Evolutionary conservation across 1,140 invertebrate species (phyloP), one percentile per base, ranked within the genome.

Genomic region (Aphidius ervi): DNA sequence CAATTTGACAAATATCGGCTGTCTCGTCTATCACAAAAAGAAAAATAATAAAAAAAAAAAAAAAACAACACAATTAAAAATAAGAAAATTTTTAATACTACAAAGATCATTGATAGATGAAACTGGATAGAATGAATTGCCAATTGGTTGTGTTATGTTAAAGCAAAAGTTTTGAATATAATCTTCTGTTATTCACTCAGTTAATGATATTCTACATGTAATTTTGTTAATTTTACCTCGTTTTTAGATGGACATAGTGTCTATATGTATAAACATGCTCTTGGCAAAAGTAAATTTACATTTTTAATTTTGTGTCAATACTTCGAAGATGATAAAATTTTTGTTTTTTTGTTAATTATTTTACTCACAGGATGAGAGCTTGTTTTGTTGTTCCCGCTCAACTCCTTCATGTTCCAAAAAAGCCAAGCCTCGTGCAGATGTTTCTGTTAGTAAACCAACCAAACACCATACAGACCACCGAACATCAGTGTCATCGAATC

Each of bases 1-100:
- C 55, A 98, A 81, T 72, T 94, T 90, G 50, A 97, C 91, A 82
- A 98, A 98, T 74, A 98, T 93, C 53, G 94, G 91, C 81, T 98
- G 95, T 45, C 94, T 87, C 20, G 94, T 94, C 91, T 96, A 81
- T 56, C 58, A 58, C 63, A 58, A 31, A 20, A 58, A 9, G n/a
- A 41, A n/a, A 58, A 42, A 39, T 55, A 23, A 50, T 31, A 16
- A 20, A 54, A 10, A 54, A 54, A 20, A 16, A 20, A 54, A 10
- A 54, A 54, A 20, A 54, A 49, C 16, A 6, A 9, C 9, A 56
- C 9, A 63, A 16, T n/a, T 58, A 58, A 59, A 42, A 43, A 42
- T n/a, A 41, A 40, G 5, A 0, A 41, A 54, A 54, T 41, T 16
- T 5, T 10, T 43, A 31, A 31, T 31, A 31, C 42, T 42, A 54